These are phyloP conservation scores for Dendrocincla fuliginosa DNA, from an alignment of 2,797 vertebrate species.

Conservation along the genomic window DNA sequence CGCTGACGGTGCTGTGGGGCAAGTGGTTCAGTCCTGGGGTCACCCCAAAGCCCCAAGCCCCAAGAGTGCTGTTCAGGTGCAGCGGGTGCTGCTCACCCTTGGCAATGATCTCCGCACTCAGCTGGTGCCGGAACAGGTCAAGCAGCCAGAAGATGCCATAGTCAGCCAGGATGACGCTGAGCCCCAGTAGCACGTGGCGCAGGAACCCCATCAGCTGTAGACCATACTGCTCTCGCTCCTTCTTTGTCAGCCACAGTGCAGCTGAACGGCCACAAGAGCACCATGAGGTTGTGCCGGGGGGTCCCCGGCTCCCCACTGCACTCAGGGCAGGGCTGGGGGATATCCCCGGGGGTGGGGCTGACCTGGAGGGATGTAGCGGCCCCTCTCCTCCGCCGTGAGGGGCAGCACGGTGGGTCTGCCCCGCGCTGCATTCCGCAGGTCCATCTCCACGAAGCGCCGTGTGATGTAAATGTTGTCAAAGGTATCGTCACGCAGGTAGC, in stretches of 20 bases:
- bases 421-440: slow-evolving; percentile 54
- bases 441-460: slow-evolving; percentile 76
- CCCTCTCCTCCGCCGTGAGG: slow-evolving; percentile 75
- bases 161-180: slow-evolving; percentile 81
- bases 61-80: background rate
- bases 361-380: slow-evolving; percentile 83
- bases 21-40: fast-evolving
- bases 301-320: fast-evolving
- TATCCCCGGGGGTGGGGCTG: fast-evolving
- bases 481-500: slow-evolving; percentile 76
- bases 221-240: slow-evolving; percentile 64
- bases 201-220: slow-evolving; percentile 67
- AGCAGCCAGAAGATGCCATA: slow-evolving; percentile 89
- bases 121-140: slow-evolving; percentile 82
- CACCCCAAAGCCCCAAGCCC: background rate
- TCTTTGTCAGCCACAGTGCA: slow-evolving; percentile 65
- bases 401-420: slow-evolving; percentile 82
- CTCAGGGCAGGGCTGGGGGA: background rate
- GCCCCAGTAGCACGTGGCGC: slow-evolving; percentile 71
- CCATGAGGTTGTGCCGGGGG: fast-evolving
- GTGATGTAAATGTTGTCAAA: slow-evolving; percentile 91
- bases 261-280: background rate
- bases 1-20: slow-evolving; percentile 73
- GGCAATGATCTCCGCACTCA: slow-evolving; percentile 79
- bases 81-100: slow-evolving; percentile 74